A percentile compares a stretch with the other conserved stretches of the same genome.
These are phyloP conservation scores for Polyploca ridens DNA, from an alignment of 2,888 invertebrate genomes.

Conservation along the genomic window DNA sequence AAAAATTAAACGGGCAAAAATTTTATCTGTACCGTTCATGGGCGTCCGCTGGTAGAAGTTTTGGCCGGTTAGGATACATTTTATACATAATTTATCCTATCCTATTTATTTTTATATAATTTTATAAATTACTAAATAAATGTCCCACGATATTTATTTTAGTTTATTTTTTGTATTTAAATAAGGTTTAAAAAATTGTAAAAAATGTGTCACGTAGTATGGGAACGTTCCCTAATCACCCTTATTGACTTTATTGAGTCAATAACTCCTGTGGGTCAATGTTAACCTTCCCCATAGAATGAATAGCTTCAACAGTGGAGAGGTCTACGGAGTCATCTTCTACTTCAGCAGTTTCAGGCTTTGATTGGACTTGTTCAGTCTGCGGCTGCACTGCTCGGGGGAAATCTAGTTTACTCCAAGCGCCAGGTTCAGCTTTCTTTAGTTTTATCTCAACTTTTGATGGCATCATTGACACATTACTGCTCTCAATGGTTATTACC, in stretches of 20 bases:
- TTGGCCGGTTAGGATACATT: no score
- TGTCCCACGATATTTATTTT: no score
- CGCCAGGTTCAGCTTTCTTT: constrained; percentile 92
- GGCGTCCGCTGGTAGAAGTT: no score
- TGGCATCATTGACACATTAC: constrained; percentile 91
- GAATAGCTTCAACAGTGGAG: constrained; percentile 86
- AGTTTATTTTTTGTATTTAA: no score
- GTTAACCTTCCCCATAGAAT: constrained; percentile 74
- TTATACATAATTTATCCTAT: no score
- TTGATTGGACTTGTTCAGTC: constrained; percentile 42
- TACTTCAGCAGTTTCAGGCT: constrained; percentile 38
- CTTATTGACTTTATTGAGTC: neutral
- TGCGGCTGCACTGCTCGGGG: constrained; percentile 66
- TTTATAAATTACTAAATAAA: no score
- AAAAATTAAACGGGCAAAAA: no score
- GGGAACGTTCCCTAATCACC: no score
- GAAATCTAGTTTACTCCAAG: constrained; percentile 91
- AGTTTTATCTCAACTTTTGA: constrained; percentile 97
- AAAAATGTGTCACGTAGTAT: no score
- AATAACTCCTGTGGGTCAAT: constrained; percentile 38
- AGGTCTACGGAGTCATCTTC: constrained; percentile 89
- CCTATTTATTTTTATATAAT: no score
- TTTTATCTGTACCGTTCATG: no score
- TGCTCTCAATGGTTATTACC: constrained; percentile 90
- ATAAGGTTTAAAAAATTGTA: no score